Evolutionary conservation across 1,140 invertebrate species (phyloP), one percentile per base, ranked within the genome.

Genomic region (Steinernema feltiae): DNA sequence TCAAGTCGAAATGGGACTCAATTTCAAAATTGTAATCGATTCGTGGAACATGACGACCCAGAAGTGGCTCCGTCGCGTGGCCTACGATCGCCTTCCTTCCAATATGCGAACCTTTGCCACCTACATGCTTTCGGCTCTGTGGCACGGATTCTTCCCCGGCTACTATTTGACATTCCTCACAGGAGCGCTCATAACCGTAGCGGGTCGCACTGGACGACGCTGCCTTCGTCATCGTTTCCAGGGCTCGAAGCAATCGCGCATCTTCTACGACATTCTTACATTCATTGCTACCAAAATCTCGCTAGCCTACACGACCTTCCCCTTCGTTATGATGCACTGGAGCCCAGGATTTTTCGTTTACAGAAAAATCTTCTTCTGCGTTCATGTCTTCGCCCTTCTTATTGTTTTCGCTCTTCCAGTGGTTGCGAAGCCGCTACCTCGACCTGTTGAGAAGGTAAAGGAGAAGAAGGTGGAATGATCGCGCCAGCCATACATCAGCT

Each of bases 141-240:
- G 96, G 95, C 96, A 98, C 88, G 96, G 88, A 73, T 70, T 80
- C 48, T 82, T 72, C 17, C 32, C 77, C 24, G 80, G 95, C 17
- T 98, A 98, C 88, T 98, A 98, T 87, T 85, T 97, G 48, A 95
- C 94, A 0, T 98, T 98, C 88, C 89, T 93, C 32, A 91, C 90
- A 27, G 94, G 92, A 12, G 93, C 93, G 0, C 82, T 97, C 0
- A 92, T 95, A 83, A 96, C 94, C 1, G 88, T 92, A 71, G 92
- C 92, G 27, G 91, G 93, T 35, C 90, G 94, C 88, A 87, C 92
- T 92, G 87, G 92, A 69, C 90, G 93, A 41, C 89, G 90, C 71
- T 89, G 90, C 75, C 88, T 93, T 72, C 90, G 94, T 74, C 92
- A 92, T 29, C 89, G 91, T 81, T 94, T 96, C 87, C 84, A 92